phyloP scores from a whole-genome alignment of 2,888 invertebrate species.

The Leucania comma region DNA sequence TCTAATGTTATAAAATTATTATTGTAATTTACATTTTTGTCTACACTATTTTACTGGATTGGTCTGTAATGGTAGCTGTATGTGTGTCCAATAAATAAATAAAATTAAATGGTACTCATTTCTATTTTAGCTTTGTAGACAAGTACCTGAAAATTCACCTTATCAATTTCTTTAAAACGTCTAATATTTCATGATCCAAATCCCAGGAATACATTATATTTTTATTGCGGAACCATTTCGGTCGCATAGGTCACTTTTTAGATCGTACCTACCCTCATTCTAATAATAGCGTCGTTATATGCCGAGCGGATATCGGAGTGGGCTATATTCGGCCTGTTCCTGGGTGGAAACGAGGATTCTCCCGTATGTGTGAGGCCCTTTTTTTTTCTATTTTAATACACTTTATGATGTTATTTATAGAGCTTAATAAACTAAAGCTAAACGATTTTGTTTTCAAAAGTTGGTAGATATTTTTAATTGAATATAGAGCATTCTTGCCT shows the following conservation, averaged over 20 bases:
- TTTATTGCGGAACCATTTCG: slow-evolving; percentile 14
- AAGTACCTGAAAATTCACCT: not conserved
- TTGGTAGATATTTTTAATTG: no score
- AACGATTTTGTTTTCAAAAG: no score
- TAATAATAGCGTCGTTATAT: slow-evolving; percentile 28
- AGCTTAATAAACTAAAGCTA: not conserved
- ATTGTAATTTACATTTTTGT: no score
- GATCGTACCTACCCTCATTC: slow-evolving; percentile 5
- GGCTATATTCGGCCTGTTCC: slow-evolving; percentile 18
- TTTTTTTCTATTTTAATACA: not conserved
- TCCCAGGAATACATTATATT: not conserved
- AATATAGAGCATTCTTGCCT: no score
- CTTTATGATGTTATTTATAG: not conserved
- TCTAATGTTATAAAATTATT: no score
- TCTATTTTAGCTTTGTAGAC: not conserved
- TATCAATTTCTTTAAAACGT: not conserved
- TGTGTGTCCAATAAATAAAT: no score
- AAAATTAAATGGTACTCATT: not conserved
- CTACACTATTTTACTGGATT: no score
- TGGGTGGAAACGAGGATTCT: slow-evolving; percentile 3
- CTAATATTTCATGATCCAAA: not conserved
- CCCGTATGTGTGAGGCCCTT: not conserved
- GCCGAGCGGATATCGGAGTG: slow-evolving; percentile 8
- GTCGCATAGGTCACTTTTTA: slow-evolving; percentile 1
- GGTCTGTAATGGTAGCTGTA: no score